These are phyloP conservation scores for Lepidotrigona ventralis DNA, from an alignment of 1,140 invertebrate species.

Conservation along the genomic window DNA sequence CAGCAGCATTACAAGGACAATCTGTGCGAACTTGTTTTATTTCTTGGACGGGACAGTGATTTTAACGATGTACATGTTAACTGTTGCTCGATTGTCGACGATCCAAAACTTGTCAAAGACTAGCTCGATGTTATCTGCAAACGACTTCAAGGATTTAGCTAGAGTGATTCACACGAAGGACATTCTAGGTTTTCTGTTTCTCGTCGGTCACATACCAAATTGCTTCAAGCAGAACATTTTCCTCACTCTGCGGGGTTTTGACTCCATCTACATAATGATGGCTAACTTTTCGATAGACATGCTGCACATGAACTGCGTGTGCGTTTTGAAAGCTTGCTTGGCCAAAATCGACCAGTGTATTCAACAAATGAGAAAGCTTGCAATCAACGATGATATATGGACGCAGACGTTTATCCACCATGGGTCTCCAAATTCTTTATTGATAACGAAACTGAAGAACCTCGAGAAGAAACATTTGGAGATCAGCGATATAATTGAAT, in stretches of 20 bases:
- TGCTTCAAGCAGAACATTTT: neutral
- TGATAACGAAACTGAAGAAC: conserved; percentile 68
- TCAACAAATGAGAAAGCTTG: conserved; percentile 38
- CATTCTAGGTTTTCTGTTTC: conserved; percentile 62
- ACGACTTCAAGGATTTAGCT: conserved; percentile 57
- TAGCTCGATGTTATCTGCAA: conserved; percentile 56
- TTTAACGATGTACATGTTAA: conserved; percentile 47
- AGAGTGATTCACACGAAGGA: conserved; percentile 70
- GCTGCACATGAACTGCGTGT: conserved; percentile 71
- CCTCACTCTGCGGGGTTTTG: conserved; percentile 6
- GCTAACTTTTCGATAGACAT: conserved; percentile 67
- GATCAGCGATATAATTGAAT: conserved; percentile 66
- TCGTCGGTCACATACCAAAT: conserved; percentile 54
- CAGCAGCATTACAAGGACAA: conserved; percentile 39
- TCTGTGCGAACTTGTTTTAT: conserved; percentile 67
- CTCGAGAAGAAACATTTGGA: conserved; percentile 70
- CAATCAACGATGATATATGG: conserved; percentile 59
- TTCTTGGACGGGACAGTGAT: conserved; percentile 45
- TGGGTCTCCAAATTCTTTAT: conserved; percentile 65
- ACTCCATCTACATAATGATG: conserved; percentile 55
- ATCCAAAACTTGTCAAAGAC: conserved; percentile 52
- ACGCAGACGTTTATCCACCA: conserved; percentile 64
- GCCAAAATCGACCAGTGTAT: conserved; percentile 65
- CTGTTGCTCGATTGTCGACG: conserved; percentile 47
- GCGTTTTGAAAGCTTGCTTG: conserved; percentile 67